These are phyloP conservation scores for Phyllostomus discolor DNA, from an alignment of 2,113 vertebrate species.

Conservation along the genomic window DNA sequence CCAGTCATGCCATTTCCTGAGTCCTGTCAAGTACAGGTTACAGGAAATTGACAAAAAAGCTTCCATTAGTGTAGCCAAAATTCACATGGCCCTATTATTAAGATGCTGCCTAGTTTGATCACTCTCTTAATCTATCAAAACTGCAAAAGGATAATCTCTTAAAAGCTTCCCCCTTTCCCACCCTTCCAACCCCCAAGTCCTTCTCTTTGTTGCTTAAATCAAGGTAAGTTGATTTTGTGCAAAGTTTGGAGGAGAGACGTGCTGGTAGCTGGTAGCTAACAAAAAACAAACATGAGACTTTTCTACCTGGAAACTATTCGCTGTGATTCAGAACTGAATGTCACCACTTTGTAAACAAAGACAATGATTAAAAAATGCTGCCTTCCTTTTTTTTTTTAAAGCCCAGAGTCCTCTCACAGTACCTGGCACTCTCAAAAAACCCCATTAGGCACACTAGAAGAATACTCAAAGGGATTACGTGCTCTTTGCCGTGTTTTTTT, in stretches of 20 bases:
- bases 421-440: slow-evolving; percentile 46
- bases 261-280: slow-evolving; percentile 17
- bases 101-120: slow-evolving; percentile 51
- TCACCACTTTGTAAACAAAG: slow-evolving; percentile 69
- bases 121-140: slow-evolving; percentile 48
- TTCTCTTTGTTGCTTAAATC: slow-evolving; percentile 62
- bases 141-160: slow-evolving; percentile 67
- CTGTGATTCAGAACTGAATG: slow-evolving; percentile 54
- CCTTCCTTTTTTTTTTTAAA: not conserved
- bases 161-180: slow-evolving; percentile 57
- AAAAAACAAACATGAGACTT: slow-evolving; percentile 21
- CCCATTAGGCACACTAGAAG: slow-evolving; percentile 66
- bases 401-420: slow-evolving; percentile 46
- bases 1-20: slow-evolving; percentile 52
- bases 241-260: slow-evolving; percentile 43
- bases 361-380: slow-evolving; percentile 66
- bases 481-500: slow-evolving; percentile 63
- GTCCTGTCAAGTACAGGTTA: slow-evolving; percentile 62
- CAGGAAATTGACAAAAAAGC: slow-evolving; percentile 53
- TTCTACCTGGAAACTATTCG: not conserved
- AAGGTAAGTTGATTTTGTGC: slow-evolving; percentile 59
- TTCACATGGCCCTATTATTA: slow-evolving; percentile 47
- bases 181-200: slow-evolving; percentile 44
- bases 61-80: slow-evolving; percentile 55
- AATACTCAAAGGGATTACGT: slow-evolving; percentile 68